A percentile compares a stretch with the other conserved stretches of the same genome.
phyloP scores from a whole-genome alignment of 2,113 vertebrate genomes.

The Ploceus nigricollis region DNA sequence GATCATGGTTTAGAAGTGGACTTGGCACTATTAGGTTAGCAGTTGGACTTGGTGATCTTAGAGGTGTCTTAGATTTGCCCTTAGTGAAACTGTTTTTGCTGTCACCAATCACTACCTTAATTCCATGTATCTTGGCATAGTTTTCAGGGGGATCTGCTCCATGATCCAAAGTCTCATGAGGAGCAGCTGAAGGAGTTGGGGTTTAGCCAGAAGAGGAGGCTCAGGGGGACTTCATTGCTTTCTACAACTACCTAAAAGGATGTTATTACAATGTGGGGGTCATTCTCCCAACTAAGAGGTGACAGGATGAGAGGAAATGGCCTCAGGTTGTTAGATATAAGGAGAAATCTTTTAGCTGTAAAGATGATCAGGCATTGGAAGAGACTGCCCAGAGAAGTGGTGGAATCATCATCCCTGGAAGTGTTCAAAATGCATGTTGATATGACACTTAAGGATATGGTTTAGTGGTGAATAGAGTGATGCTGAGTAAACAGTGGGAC shows the following conservation, averaged over 20 bases:
- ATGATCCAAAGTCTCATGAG: background rate
- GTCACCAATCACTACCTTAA: background rate
- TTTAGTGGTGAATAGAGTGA: background rate
- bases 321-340: background rate
- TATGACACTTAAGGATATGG: background rate
- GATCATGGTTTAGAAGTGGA: background rate
- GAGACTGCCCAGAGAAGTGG: background rate
- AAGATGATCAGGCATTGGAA: background rate
- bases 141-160: background rate
- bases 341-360: background rate
- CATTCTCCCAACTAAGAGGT: background rate
- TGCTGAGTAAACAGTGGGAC: background rate
- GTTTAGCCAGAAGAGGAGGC: background rate
- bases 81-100: background rate
- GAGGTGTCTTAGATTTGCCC: background rate
- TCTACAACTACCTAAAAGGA: background rate
- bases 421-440: background rate
- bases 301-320: background rate
- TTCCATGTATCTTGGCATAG: background rate
- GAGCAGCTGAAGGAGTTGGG: background rate
- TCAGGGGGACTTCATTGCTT: background rate
- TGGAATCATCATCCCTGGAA: background rate
- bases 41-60: background rate
- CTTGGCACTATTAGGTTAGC: background rate
- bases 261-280: accelerated